Evolutionary conservation across 2,888 invertebrate species (phyloP).

Genomic region (Sarcophaga caerulescens): DNA sequence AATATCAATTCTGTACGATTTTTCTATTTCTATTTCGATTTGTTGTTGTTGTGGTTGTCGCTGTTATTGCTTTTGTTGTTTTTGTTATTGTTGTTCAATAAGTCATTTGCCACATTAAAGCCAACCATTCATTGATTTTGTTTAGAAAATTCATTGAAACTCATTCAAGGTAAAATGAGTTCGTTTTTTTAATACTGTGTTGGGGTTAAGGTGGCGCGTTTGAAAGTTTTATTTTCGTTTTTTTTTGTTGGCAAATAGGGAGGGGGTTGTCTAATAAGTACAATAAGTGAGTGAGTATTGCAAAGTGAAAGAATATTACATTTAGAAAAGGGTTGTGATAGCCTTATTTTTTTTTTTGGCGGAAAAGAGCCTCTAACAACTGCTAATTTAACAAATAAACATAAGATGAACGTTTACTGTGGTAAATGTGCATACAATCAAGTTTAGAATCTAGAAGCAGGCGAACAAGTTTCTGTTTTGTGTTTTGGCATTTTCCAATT

Average conservation of each 20-base stretch:
- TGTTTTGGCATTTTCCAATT: no score
- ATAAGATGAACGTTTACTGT: no score
- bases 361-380: no score
- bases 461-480: no score
- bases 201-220: neutral
- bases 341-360: no score
- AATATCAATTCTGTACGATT: conserved; percentile 45
- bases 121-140: conserved; percentile 26
- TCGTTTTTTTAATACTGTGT: neutral
- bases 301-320: no score
- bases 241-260: neutral
- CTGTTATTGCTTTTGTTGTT: neutral
- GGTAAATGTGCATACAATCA: no score
- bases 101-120: conserved; percentile 31
- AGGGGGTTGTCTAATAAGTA: neutral
- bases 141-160: conserved; percentile 1
- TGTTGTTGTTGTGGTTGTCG: neutral
- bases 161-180: conserved; percentile 38
- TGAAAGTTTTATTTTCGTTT: neutral
- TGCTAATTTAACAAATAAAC: no score
- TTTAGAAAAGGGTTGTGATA: no score
- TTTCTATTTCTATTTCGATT: neutral
- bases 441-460: no score
- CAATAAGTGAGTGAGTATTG: no score
- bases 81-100: conserved; percentile 21